Conservation (phyloP, 2,888 invertebrate genomes). For the Mesoligia furuncula region DNA sequence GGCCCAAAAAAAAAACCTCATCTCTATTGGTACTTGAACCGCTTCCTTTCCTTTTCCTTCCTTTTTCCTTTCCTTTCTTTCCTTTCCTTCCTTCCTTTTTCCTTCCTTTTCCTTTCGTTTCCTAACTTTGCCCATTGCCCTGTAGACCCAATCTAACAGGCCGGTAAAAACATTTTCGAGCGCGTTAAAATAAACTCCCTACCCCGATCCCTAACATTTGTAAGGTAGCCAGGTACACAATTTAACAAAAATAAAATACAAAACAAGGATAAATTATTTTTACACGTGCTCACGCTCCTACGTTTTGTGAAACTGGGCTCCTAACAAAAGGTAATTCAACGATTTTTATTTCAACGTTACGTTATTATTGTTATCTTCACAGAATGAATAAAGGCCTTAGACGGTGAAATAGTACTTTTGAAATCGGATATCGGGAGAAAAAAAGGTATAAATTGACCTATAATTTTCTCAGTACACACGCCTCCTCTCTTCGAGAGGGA, state of each 20-base stretch:
- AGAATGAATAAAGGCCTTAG: no score
- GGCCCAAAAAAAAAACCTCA: background rate
- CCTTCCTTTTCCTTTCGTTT: no score
- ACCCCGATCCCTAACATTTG: slow-evolving; percentile 33
- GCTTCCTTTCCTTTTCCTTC: background rate
- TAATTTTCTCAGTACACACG: no score
- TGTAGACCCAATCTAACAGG: background rate
- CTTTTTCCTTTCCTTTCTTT: no score
- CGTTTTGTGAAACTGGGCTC: slow-evolving; percentile 33
- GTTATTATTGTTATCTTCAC: slow-evolving; percentile 51
- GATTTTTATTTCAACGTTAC: slow-evolving; percentile 42
- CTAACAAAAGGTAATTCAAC: slow-evolving; percentile 46
- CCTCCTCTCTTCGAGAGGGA: no score
- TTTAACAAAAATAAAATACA: slow-evolving; percentile 48
- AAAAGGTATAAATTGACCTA: background rate
- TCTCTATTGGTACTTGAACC: no score
- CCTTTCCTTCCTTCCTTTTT: no score
- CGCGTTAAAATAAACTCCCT: slow-evolving; percentile 4
- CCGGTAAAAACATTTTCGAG: background rate
- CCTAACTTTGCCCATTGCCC: background rate
- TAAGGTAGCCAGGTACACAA: slow-evolving; percentile 10
- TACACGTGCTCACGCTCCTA: slow-evolving; percentile 24
- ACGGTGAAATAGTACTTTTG: background rate
- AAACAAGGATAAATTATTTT: slow-evolving; percentile 45
- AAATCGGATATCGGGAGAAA: background rate